Evolutionary conservation across 2,888 invertebrate species (phyloP).

Genomic region (Muschampia plurimacula): DNA sequence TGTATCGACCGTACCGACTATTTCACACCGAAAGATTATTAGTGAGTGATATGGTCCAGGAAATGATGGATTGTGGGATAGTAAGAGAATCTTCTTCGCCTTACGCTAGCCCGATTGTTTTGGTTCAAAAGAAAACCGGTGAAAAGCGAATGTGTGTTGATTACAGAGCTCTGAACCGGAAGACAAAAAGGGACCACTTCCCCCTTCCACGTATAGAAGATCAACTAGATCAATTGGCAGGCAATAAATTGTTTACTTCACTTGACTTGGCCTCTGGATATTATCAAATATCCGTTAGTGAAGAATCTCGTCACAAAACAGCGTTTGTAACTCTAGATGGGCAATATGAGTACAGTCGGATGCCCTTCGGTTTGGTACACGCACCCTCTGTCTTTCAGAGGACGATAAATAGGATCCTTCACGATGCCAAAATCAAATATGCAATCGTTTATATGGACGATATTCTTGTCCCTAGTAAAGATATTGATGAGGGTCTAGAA

Average conservation of each 20-base stretch:
- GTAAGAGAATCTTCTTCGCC: slow-evolving; percentile 45
- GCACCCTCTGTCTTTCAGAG: slow-evolving; percentile 61
- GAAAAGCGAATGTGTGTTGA: slow-evolving; percentile 46
- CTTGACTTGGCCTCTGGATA: slow-evolving; percentile 46
- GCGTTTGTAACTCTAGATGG: slow-evolving; percentile 62
- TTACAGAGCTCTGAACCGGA: slow-evolving; percentile 45
- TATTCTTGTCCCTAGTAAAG: slow-evolving; percentile 37
- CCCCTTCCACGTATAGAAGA: slow-evolving; percentile 48
- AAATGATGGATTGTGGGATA: slow-evolving; percentile 43
- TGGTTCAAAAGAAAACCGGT: slow-evolving; percentile 48
- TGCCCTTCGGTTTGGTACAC: slow-evolving; percentile 63
- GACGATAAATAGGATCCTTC: slow-evolving; percentile 52
- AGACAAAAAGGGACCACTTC: slow-evolving; percentile 45
- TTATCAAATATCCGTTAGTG: slow-evolving; percentile 50
- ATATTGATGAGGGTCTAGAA: slow-evolving; percentile 37
- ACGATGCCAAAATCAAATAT: slow-evolving; percentile 40
- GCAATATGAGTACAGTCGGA: slow-evolving; percentile 56
- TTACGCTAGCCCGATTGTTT: slow-evolving; percentile 49
- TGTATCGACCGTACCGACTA: slow-evolving; percentile 46
- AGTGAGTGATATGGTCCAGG: slow-evolving; percentile 44
- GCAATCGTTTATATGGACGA: slow-evolving; percentile 46
- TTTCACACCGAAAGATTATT: slow-evolving; percentile 40
- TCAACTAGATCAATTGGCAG: slow-evolving; percentile 40
- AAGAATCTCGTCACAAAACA: slow-evolving; percentile 54
- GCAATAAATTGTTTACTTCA: slow-evolving; percentile 37